Evolutionary conservation across 2,888 invertebrate species (phyloP).

Genomic region (Rhagophthalmus giganteus): DNA sequence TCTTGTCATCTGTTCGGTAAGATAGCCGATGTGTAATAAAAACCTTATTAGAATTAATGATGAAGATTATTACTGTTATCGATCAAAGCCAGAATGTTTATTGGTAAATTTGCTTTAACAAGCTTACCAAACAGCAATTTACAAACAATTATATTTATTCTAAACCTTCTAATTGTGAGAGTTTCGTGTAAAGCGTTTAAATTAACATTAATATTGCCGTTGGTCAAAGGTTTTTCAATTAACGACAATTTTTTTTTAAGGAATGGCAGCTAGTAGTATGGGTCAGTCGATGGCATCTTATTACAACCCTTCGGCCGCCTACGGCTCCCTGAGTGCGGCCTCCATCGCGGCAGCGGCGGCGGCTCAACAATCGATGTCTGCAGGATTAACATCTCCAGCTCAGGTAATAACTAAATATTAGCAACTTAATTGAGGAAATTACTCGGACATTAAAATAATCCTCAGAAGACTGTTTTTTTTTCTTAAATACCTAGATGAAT

Average conservation of each 20-base stretch:
- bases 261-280: constrained; percentile 70
- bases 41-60: constrained; percentile 38
- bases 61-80: not conserved
- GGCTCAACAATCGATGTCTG: constrained; percentile 72
- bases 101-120: too few species aligned
- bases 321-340: constrained; percentile 72
- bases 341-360: constrained; percentile 74
- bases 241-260: constrained; percentile 53
- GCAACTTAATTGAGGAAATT: too few species aligned
- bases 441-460: too few species aligned
- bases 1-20: not conserved
- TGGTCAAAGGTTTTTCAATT: too few species aligned
- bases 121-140: too few species aligned
- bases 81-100: not conserved
- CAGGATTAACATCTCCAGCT: constrained; percentile 67
- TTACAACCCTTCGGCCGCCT: constrained; percentile 71
- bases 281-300: constrained; percentile 72
- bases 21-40: constrained; percentile 35
- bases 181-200: too few species aligned
- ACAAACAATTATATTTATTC: too few species aligned
- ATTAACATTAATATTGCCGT: too few species aligned
- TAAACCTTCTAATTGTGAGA: too few species aligned
- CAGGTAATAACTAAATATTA: constrained; percentile 65
- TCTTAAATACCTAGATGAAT: too few species aligned
- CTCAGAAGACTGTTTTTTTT: too few species aligned